Conservation (phyloP, 2,888 invertebrate genomes). For the Drosophila paranaensis region DNA sequence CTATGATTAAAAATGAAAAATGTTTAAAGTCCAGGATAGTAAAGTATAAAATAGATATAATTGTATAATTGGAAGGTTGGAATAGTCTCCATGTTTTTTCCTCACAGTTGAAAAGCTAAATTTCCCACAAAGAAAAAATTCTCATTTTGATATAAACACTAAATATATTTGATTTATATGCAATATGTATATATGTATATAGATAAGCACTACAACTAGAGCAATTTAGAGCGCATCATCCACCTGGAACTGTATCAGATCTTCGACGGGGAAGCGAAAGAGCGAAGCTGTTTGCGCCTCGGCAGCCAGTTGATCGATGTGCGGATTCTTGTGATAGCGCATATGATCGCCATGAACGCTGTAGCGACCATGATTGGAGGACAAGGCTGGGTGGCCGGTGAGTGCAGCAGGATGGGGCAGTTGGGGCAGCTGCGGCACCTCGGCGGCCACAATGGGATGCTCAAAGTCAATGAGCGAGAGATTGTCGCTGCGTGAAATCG, state of each 20-base stretch:
- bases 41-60: too few species aligned
- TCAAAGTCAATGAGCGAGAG: conserved; percentile 79
- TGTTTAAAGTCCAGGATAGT: too few species aligned
- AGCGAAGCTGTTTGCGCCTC: conserved; percentile 82
- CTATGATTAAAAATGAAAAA: too few species aligned
- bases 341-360: conserved; percentile 50
- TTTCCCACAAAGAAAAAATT: not conserved
- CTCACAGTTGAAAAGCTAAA: too few species aligned
- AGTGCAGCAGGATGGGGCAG: conserved; percentile 66
- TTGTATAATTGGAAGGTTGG: too few species aligned
- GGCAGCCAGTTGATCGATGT: conserved; percentile 80
- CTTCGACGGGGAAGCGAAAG: conserved; percentile 83
- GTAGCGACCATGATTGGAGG: conserved; percentile 39
- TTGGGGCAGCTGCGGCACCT: conserved; percentile 66
- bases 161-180: conserved; percentile 27
- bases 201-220: conserved; percentile 19
- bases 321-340: conserved; percentile 58
- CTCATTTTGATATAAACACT: conserved; percentile 9
- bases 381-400: conserved; percentile 36
- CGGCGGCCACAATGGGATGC: conserved; percentile 81
- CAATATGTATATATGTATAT: conserved; percentile 11
- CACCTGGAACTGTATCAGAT: conserved; percentile 83
- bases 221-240: conserved; percentile 79
- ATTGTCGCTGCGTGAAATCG: conserved; percentile 77
- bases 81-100: too few species aligned